A percentile compares a stretch with the other conserved stretches of the same genome.
Conservation (phyloP, 2,797 vertebrate genomes). For the Phrynocephalus forsythii region DNA sequence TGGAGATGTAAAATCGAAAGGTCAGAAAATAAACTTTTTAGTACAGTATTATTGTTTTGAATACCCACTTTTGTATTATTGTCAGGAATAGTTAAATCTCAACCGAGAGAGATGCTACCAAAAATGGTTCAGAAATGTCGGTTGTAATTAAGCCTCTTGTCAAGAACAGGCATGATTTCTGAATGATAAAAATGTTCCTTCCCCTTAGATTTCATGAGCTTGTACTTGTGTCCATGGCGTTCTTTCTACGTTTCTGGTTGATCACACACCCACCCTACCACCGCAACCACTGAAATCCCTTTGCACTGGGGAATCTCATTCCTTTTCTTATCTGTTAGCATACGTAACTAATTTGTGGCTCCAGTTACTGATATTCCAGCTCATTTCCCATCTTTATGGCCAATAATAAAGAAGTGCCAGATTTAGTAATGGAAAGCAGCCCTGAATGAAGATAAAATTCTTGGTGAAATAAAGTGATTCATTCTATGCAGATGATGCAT, state of each 20-base stretch:
- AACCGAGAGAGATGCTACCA: slow-evolving; percentile 3
- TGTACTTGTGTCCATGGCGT: background rate
- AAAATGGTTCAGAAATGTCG: background rate
- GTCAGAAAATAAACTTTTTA: background rate
- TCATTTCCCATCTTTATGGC: slow-evolving; percentile 31
- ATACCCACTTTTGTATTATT: background rate
- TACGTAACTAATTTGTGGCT: background rate
- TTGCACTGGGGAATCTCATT: slow-evolving; percentile 26
- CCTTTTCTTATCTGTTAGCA: background rate
- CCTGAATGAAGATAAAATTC: slow-evolving; percentile 31
- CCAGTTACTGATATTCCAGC: background rate
- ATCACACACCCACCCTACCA: background rate
- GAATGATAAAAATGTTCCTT: background rate
- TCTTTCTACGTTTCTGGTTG: background rate
- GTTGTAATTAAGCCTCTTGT: background rate
- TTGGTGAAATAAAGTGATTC: slow-evolving; percentile 25
- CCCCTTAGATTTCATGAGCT: slow-evolving; percentile 34
- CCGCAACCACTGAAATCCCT: background rate
- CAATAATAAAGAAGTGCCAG: slow-evolving; percentile 33
- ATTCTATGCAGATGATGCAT: slow-evolving; percentile 28
- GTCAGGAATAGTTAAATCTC: background rate
- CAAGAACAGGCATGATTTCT: background rate
- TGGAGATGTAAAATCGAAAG: background rate
- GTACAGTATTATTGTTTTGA: background rate
- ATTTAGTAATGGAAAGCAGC: slow-evolving; percentile 24